Evolutionary conservation across 2,113 vertebrate species (phyloP).

Genomic region (Daphoenositta chrysoptera): DNA sequence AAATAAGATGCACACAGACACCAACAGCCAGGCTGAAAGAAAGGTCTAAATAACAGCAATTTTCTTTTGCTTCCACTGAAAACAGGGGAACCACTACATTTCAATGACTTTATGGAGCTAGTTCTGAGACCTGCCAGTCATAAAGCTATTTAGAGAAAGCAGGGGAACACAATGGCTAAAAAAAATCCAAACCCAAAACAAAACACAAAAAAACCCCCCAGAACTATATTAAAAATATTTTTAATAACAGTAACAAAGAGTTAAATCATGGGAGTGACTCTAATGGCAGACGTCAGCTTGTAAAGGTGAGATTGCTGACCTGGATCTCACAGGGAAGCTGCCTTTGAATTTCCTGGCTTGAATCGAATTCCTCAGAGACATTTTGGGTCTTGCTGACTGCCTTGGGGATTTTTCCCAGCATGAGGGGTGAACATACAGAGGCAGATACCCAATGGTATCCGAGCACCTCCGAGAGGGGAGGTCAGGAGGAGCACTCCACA

Average conservation of each 20-base stretch:
- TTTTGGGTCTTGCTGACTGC: neutral
- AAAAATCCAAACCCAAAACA: neutral
- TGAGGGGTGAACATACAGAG: neutral
- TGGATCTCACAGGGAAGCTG: neutral
- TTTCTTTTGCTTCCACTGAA: neutral
- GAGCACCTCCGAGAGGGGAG: neutral
- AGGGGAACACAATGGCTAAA: neutral
- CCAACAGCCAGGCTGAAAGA: neutral
- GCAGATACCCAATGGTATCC: rapidly evolving
- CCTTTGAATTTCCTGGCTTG: neutral
- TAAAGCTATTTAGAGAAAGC: neutral
- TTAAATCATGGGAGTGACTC: neutral
- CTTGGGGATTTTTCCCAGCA: neutral
- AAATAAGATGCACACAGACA: neutral
- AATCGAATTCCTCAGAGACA: neutral
- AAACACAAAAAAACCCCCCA: neutral
- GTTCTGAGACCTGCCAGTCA: neutral
- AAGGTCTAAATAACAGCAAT: neutral
- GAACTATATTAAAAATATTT: neutral
- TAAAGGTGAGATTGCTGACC: neutral
- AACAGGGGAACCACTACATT: neutral
- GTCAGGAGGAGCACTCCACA: neutral
- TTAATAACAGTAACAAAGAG: neutral
- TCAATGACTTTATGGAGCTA: neutral
- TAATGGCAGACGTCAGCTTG: neutral